phyloP scores from a whole-genome alignment of 2,888 invertebrate genomes.

The Drosophila maculinotata region DNA sequence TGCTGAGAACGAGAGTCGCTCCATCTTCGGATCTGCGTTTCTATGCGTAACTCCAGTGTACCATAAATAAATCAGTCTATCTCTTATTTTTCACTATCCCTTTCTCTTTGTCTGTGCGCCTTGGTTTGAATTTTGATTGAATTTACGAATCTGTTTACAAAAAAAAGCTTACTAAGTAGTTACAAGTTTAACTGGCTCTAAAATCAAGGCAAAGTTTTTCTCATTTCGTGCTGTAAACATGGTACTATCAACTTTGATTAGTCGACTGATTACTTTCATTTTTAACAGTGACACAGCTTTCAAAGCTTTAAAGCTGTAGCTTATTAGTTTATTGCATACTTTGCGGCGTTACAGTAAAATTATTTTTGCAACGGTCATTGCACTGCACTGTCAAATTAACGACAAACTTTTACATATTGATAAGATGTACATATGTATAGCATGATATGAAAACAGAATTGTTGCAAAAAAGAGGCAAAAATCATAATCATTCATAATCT shows the following conservation, averaged over 20 bases:
- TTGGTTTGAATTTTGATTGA: slow-evolving; percentile 25
- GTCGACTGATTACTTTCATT: slow-evolving; percentile 64
- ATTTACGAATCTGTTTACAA: neutral
- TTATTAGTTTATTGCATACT: slow-evolving; percentile 20
- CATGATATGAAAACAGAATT: too few species aligned
- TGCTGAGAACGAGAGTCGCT: slow-evolving; percentile 50
- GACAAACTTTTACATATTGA: too few species aligned
- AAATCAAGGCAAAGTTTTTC: slow-evolving; percentile 64
- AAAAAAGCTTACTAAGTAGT: neutral
- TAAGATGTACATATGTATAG: too few species aligned
- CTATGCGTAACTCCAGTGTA: neutral
- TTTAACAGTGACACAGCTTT: slow-evolving; percentile 18
- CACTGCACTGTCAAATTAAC: neutral
- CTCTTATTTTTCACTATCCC: neutral
- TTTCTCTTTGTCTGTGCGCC: neutral
- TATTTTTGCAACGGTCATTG: too few species aligned
- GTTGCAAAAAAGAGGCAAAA: too few species aligned
- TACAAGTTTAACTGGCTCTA: slow-evolving; percentile 57
- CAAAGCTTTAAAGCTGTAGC: neutral
- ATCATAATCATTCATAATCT: too few species aligned
- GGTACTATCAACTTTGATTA: slow-evolving; percentile 9
- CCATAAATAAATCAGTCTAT: neutral
- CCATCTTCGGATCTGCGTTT: slow-evolving; percentile 37
- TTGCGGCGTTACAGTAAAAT: slow-evolving; percentile 5
- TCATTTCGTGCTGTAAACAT: slow-evolving; percentile 27